These are phyloP conservation scores for Amphiprion clarkii DNA, from an alignment of 2,797 vertebrate species.

Conservation along the genomic window DNA sequence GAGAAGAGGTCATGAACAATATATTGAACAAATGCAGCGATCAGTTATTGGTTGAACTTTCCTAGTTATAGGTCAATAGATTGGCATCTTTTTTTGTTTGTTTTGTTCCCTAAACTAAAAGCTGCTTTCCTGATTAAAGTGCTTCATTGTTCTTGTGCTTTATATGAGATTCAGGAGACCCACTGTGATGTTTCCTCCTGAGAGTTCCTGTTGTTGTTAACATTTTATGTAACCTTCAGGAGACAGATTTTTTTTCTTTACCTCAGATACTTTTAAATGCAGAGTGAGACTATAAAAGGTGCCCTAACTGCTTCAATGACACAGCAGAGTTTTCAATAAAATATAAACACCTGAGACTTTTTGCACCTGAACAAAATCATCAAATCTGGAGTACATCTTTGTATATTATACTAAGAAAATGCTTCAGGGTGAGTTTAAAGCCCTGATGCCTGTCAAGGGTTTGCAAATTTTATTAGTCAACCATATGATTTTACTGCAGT, in stretches of 20 bases:
- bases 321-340: slow-evolving; percentile 39
- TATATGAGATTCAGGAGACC: slow-evolving; percentile 47
- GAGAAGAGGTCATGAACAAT: background rate
- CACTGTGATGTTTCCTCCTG: slow-evolving; percentile 34
- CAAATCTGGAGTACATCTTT: slow-evolving; percentile 8
- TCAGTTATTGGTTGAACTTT: background rate
- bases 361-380: slow-evolving; percentile 29
- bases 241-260: slow-evolving; percentile 36
- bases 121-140: slow-evolving; percentile 25
- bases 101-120: slow-evolving; percentile 29
- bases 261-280: slow-evolving; percentile 50
- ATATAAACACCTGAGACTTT: slow-evolving; percentile 25
- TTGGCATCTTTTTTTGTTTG: slow-evolving; percentile 12
- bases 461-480: slow-evolving; percentile 2
- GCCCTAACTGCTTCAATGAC: slow-evolving; percentile 42
- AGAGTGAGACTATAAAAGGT: slow-evolving; percentile 46
- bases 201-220: slow-evolving; percentile 56
- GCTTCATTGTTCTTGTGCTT: slow-evolving; percentile 54
- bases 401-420: background rate
- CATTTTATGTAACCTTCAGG: slow-evolving; percentile 67
- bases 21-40: slow-evolving; percentile 3
- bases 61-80: slow-evolving; percentile 2
- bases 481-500: slow-evolving; percentile 4
- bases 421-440: background rate
- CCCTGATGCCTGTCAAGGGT: background rate